Conservation (phyloP, 2,888 invertebrate species). For the Thymelicus sylvestris region DNA sequence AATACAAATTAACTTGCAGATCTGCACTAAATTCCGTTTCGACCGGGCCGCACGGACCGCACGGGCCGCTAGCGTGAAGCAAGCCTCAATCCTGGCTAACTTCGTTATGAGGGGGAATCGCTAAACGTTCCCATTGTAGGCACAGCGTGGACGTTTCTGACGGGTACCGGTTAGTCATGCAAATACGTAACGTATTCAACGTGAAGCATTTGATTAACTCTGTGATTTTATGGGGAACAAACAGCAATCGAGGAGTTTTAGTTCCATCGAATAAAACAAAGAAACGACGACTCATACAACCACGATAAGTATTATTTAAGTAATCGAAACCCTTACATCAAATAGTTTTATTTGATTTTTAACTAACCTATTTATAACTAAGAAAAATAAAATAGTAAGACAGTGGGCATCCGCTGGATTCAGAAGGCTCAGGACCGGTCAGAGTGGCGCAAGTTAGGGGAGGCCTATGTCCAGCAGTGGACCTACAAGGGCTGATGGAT, state of each 20-base stretch:
- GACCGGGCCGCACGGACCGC: conserved; percentile 44
- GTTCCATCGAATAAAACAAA: neutral
- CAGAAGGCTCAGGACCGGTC: no score
- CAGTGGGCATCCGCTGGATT: no score
- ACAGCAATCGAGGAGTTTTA: conserved; percentile 34
- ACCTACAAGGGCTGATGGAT: no score
- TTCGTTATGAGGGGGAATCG: conserved; percentile 80
- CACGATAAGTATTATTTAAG: neutral
- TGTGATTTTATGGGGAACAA: conserved; percentile 3
- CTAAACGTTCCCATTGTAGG: conserved; percentile 79
- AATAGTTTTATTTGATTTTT: no score
- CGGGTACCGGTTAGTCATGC: conserved; percentile 72
- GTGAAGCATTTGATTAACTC: neutral
- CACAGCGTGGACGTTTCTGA: conserved; percentile 55
- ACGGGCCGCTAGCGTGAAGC: conserved; percentile 50
- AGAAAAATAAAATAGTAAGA: no score
- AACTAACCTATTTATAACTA: no score
- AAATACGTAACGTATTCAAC: conserved; percentile 54
- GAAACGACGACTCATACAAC: neutral
- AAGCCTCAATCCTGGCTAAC: conserved; percentile 77
- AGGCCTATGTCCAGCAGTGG: no score
- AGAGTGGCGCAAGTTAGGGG: no score
- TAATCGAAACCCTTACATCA: no score
- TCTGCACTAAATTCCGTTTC: conserved; percentile 45
- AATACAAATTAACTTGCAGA: conserved; percentile 12